Evolutionary conservation across 2,113 vertebrate species (phyloP).

Genomic region (Ceuthmochares aereus): DNA sequence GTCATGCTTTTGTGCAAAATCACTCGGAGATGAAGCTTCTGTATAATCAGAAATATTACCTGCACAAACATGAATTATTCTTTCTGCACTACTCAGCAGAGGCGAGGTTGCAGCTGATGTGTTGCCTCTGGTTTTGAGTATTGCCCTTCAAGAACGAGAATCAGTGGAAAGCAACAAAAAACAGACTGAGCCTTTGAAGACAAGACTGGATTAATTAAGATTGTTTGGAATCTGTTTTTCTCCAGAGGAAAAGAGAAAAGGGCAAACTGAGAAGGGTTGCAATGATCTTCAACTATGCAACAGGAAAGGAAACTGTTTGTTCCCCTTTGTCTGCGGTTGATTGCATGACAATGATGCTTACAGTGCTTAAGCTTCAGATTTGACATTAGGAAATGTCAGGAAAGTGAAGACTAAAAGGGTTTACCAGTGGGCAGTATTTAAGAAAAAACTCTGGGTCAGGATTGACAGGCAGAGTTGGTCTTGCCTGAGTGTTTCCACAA

Average conservation of each 20-base stretch:
- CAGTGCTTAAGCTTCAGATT: background rate
- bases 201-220: background rate
- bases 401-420: background rate
- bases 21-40: background rate
- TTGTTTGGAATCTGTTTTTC: background rate
- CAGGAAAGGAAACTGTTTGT: background rate
- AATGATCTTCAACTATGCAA: background rate
- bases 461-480: background rate
- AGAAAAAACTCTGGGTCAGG: background rate
- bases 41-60: background rate
- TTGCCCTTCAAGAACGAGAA: background rate
- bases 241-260: background rate
- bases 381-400: conserved; percentile 2
- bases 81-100: background rate
- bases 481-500: background rate
- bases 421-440: background rate
- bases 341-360: conserved; percentile 33
- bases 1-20: background rate
- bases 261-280: background rate
- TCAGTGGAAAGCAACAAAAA: background rate
- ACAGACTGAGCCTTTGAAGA: background rate
- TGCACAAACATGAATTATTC: background rate
- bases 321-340: background rate
- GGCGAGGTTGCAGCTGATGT: background rate
- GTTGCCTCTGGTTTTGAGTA: background rate